Evolutionary conservation across 2,113 vertebrate species (phyloP).

Genomic region (Syngnathus floridae): DNA sequence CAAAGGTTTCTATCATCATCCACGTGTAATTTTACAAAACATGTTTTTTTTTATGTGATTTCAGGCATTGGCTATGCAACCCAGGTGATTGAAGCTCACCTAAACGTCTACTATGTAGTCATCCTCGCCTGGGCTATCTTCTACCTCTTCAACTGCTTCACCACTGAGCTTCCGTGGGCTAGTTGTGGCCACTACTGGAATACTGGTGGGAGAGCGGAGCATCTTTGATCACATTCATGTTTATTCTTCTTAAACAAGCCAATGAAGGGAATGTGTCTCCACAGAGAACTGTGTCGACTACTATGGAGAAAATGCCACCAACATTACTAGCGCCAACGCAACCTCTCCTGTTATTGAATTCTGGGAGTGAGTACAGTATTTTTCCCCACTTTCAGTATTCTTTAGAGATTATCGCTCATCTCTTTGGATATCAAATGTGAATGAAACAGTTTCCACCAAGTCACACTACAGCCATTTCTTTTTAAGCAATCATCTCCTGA

Average conservation of each 20-base stretch:
- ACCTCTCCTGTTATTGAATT: slow-evolving; percentile 98
- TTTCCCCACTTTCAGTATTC: background rate
- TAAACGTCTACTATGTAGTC: slow-evolving; percentile 96
- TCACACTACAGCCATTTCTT: background rate
- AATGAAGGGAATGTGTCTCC: slow-evolving; percentile 20
- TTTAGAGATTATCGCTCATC: background rate
- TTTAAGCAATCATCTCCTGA: background rate
- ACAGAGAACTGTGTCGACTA: slow-evolving; percentile 91
- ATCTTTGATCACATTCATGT: background rate
- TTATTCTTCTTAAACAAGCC: background rate
- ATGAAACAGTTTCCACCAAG: background rate
- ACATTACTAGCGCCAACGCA: slow-evolving; percentile 84
- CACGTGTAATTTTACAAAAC: background rate
- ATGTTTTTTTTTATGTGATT: slow-evolving; percentile 1
- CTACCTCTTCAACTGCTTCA: slow-evolving; percentile 97
- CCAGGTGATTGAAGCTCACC: slow-evolving; percentile 93
- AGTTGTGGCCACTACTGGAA: slow-evolving; percentile 96
- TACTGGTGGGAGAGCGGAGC: slow-evolving; percentile 77
- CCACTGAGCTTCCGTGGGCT: slow-evolving; percentile 94
- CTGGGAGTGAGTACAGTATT: slow-evolving; percentile 90
- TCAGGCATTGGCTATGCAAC: slow-evolving; percentile 96
- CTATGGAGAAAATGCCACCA: slow-evolving; percentile 86
- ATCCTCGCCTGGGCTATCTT: slow-evolving; percentile 98
- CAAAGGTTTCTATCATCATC: background rate
- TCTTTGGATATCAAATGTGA: slow-evolving; percentile 10